A percentile compares a stretch with the other conserved stretches of the same genome.
Conservation (phyloP, 2,797 vertebrate genomes). For the Sebastes cheni region DNA sequence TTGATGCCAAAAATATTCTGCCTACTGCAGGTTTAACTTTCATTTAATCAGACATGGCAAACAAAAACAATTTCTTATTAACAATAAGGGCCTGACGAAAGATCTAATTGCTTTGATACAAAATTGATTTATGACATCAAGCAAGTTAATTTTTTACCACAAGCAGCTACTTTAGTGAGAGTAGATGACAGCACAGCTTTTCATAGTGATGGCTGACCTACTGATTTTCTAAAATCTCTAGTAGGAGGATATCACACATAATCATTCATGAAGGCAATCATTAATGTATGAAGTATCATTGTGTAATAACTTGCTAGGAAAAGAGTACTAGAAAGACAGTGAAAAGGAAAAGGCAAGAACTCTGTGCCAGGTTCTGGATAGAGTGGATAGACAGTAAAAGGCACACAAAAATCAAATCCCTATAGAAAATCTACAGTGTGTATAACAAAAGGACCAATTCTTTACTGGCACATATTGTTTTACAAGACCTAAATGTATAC, state of each 20-base stretch:
- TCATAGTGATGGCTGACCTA: constrained; percentile 1
- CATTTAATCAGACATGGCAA: background rate
- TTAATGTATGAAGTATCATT: constrained; percentile 17
- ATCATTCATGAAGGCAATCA: constrained; percentile 13
- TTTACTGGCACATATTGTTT: background rate
- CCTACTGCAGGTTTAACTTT: background rate
- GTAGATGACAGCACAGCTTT: background rate
- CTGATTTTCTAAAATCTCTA: constrained; percentile 3
- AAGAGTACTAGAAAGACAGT: background rate
- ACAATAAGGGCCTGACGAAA: background rate
- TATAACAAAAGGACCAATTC: background rate
- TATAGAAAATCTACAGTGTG: background rate
- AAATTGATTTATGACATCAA: background rate
- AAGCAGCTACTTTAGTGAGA: background rate
- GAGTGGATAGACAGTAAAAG: background rate
- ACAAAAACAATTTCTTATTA: background rate
- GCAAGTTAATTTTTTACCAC: background rate
- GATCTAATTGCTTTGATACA: background rate
- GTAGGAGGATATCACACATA: constrained; percentile 8
- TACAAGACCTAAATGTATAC: background rate
- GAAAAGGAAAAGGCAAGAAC: constrained; percentile 6
- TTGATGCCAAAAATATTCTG: no score
- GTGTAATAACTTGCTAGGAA: constrained; percentile 1
- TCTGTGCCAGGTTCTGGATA: background rate
- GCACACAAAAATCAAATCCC: background rate